Evolutionary conservation across 2,113 vertebrate species (phyloP).

Genomic region (Myanophis thanlyinensis): DNA sequence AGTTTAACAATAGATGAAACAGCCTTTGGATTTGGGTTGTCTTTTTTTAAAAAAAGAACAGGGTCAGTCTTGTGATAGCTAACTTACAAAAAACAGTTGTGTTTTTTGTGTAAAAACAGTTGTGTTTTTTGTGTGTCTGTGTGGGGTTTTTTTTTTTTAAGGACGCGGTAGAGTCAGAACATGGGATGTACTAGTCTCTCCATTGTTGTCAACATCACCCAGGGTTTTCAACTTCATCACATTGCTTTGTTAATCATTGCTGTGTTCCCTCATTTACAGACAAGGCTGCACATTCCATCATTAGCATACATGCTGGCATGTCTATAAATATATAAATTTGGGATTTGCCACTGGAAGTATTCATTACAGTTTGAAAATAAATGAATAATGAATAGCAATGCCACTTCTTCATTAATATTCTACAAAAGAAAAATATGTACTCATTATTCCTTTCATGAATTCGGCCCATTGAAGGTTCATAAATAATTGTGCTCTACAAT

Average conservation of each 20-base stretch:
- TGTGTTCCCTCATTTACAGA: constrained; percentile 64
- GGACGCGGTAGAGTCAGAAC: constrained; percentile 53
- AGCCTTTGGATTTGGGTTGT: neutral
- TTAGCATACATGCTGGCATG: constrained; percentile 54
- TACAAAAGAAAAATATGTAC: constrained; percentile 66
- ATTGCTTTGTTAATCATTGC: constrained; percentile 61
- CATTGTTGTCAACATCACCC: constrained; percentile 15
- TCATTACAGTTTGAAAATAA: constrained; percentile 69
- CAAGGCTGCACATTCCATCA: constrained; percentile 54
- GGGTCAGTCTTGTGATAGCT: constrained; percentile 33
- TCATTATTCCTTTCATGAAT: constrained; percentile 68
- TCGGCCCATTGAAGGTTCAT: constrained; percentile 67
- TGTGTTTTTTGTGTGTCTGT: no score
- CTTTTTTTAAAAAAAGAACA: neutral
- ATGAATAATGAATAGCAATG: constrained; percentile 68
- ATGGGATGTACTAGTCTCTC: constrained; percentile 47
- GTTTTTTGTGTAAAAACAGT: no score
- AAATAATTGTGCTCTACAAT: constrained; percentile 65
- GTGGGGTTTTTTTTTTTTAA: neutral
- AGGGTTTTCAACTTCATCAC: constrained; percentile 61
- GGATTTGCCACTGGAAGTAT: constrained; percentile 69
- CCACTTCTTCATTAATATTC: constrained; percentile 71
- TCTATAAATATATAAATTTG: constrained; percentile 72
- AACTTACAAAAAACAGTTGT: constrained; percentile 27
- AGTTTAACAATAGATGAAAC: neutral